Base-by-base conservation (phyloP, 53 echinoderm and acorn worm genomes). In the Henricia sp. region DNA sequence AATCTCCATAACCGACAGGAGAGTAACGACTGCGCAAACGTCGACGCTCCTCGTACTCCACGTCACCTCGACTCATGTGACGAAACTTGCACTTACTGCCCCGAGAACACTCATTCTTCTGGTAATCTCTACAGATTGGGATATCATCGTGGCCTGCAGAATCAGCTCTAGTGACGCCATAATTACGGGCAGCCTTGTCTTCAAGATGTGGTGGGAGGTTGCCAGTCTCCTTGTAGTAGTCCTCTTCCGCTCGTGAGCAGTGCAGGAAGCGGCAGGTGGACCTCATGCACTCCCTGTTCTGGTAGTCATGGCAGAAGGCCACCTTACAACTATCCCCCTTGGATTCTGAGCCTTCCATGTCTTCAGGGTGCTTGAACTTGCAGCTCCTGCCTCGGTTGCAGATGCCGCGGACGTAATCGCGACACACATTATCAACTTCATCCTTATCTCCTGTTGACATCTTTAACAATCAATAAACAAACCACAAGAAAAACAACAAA, bases 361-460 rank as follows among this genome's bases (percentile, higher is more conserved):
- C 82, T 11, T 90, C 88, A 11, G 97, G 97, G 27, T 96, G 97
- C 65, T 68, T 83, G 66, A 85, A 96, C 57, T 97, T 94, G 91
- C 97, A 97, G 77, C 78, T 96, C 67, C 87, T 83, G 84, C 97
- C 97, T 55, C 97, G 92, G 37, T 68, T 58, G 84, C 97, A 96
- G 30, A 94, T 90, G 65, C 92, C 91, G 68, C 97, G 97, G 90
- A 90, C 73, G 83, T 70, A 96, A 88, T 96, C 97, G 27, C 97
- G 82, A 84, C 97, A 96, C 17, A 96, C 62, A 28, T 85, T 64
- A 63, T 80, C 80, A 42, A 44, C 60, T 43, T 80, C 62, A 20
- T 80, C 80, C 50, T 80, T 80, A 3, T 46, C 80, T 32, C 44
- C 80, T 29, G 63, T 62, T 19, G 80, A 80, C 80, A 80, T 80